These are phyloP conservation scores for Chloroceryle aenea DNA, from an alignment of 2,113 vertebrate species.

Conservation along the genomic window DNA sequence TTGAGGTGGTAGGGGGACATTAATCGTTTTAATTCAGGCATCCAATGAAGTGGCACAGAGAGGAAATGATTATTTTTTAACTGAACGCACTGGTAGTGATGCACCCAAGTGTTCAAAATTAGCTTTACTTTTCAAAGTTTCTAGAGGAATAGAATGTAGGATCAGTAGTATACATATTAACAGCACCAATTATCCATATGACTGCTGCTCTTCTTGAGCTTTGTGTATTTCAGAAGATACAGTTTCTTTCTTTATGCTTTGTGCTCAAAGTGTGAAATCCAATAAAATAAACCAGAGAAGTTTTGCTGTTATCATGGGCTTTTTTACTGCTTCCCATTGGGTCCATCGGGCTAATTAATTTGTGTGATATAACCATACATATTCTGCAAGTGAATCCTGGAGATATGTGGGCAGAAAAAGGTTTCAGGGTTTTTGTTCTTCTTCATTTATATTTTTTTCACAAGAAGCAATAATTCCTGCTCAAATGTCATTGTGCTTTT, in stretches of 20 bases:
- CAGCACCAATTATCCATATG: background rate
- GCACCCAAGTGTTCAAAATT: constrained; percentile 11
- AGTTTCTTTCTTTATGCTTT: background rate
- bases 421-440: background rate
- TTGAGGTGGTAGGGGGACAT: background rate
- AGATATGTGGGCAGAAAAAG: background rate
- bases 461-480: background rate
- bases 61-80: constrained; percentile 57
- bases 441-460: background rate
- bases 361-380: background rate
- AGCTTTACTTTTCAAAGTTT: constrained; percentile 51
- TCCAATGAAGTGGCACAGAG: background rate
- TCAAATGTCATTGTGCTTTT: background rate
- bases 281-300: background rate
- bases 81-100: constrained; percentile 35
- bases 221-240: background rate
- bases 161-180: background rate
- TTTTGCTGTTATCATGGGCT: background rate
- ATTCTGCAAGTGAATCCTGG: background rate
- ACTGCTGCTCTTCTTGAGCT: background rate
- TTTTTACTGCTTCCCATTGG: background rate
- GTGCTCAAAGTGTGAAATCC: background rate
- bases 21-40: constrained; percentile 30
- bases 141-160: background rate
- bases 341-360: constrained; percentile 6